These are phyloP conservation scores for Galagoides demidoff DNA, from an alignment of 2,797 vertebrate species.

Conservation along the genomic window DNA sequence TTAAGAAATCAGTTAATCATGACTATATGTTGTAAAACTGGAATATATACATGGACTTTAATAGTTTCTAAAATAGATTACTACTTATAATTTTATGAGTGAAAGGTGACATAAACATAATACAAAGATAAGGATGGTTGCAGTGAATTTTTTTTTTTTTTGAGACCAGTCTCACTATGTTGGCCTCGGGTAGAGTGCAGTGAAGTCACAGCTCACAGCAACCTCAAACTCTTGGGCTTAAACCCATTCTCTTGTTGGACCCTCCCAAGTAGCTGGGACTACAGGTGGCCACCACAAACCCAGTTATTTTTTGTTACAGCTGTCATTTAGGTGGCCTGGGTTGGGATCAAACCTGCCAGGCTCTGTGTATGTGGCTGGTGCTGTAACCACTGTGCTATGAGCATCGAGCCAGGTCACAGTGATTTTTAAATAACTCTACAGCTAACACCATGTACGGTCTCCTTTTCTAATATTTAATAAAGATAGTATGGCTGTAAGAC, in stretches of 20 bases:
- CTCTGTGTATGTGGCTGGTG: no score
- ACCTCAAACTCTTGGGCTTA: no score
- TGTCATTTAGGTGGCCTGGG: no score
- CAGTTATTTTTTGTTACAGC: no score
- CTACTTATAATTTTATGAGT: not conserved
- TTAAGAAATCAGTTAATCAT: constrained; percentile 8
- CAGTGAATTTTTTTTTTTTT: not conserved
- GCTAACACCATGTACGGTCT: not conserved
- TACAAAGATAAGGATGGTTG: not conserved
- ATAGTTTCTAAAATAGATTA: not conserved
- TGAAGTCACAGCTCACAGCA: no score
- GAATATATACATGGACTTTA: not conserved
- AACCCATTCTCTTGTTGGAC: no score
- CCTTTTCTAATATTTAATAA: not conserved
- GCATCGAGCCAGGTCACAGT: not conserved
- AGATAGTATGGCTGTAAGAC: not conserved
- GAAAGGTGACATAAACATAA: not conserved
- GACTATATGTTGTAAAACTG: not conserved
- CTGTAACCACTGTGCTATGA: no score
- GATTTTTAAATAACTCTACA: not conserved
- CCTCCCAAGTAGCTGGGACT: no score
- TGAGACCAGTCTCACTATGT: no score
- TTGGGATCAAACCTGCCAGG: no score
- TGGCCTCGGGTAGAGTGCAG: no score
- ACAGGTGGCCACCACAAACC: no score